Conservation (phyloP, 1,140 invertebrate species). For the Mamestra configurata region DNA sequence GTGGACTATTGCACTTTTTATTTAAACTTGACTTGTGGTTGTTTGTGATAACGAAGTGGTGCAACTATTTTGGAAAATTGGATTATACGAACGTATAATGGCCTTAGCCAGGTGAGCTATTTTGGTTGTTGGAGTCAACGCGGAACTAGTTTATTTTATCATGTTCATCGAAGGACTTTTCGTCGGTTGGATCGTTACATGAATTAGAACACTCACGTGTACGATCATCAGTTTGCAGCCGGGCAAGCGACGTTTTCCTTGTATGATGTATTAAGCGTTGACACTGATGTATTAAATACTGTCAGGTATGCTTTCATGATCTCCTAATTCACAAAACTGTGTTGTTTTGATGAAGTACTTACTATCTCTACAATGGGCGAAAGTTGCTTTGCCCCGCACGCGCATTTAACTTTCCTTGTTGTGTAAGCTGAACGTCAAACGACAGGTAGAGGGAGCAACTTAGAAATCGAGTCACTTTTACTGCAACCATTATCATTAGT, state of each 20-base stretch:
- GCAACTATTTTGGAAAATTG: slow-evolving; percentile 82
- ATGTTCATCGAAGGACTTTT: slow-evolving; percentile 82
- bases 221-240: slow-evolving; percentile 37
- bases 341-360: slow-evolving; percentile 62
- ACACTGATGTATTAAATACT: slow-evolving; percentile 16
- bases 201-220: slow-evolving; percentile 58
- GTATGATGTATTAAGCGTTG: slow-evolving; percentile 43
- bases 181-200: slow-evolving; percentile 66
- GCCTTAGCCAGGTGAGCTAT: slow-evolving; percentile 88
- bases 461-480: slow-evolving; percentile 85
- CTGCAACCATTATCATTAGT: slow-evolving; percentile 67
- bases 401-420: slow-evolving; percentile 87
- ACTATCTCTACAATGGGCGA: slow-evolving; percentile 80
- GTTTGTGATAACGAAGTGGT: slow-evolving; percentile 81
- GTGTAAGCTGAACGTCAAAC: slow-evolving; percentile 84
- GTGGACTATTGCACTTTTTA: slow-evolving; percentile 70
- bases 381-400: slow-evolving; percentile 83
- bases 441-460: slow-evolving; percentile 82
- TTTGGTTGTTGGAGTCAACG: slow-evolving; percentile 86
- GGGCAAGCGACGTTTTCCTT: slow-evolving; percentile 32
- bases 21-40: slow-evolving; percentile 68
- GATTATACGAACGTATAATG: slow-evolving; percentile 87
- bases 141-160: slow-evolving; percentile 86
- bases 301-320: slow-evolving; percentile 50
- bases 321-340: slow-evolving; percentile 41